These are phyloP conservation scores for Calypte anna DNA, from an alignment of 2,113 vertebrate genomes.

Conservation along the genomic window DNA sequence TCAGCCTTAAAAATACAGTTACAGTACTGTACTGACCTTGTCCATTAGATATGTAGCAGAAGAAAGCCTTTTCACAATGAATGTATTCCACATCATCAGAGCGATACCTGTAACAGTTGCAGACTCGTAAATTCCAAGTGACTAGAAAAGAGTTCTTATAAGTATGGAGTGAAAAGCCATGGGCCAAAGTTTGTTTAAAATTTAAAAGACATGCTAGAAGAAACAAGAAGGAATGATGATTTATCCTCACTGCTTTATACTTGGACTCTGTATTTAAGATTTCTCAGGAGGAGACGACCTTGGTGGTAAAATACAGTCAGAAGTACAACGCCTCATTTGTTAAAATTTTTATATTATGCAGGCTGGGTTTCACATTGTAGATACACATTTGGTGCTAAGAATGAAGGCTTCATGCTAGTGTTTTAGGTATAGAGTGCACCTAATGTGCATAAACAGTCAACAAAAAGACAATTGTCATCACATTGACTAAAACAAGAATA, in stretches of 20 bases:
- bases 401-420: neutral
- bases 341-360: neutral
- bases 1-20: neutral
- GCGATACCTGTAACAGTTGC: slow-evolving; percentile 81
- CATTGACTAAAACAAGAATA: neutral
- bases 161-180: neutral
- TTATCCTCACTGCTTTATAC: neutral
- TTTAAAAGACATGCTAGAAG: neutral
- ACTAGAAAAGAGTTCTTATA: neutral
- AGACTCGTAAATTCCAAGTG: neutral
- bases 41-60: slow-evolving; percentile 92
- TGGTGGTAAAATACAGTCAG: neutral
- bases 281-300: neutral
- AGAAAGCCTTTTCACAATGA: slow-evolving; percentile 93
- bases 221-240: neutral
- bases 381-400: neutral
- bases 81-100: slow-evolving; percentile 98
- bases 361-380: neutral
- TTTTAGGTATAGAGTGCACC: neutral
- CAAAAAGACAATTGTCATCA: neutral
- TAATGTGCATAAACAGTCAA: neutral
- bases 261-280: neutral
- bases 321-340: neutral
- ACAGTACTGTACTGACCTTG: slow-evolving; percentile 79
- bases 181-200: neutral